phyloP scores from a whole-genome alignment of 2,888 invertebrate genomes.

The Pecten maximus region DNA sequence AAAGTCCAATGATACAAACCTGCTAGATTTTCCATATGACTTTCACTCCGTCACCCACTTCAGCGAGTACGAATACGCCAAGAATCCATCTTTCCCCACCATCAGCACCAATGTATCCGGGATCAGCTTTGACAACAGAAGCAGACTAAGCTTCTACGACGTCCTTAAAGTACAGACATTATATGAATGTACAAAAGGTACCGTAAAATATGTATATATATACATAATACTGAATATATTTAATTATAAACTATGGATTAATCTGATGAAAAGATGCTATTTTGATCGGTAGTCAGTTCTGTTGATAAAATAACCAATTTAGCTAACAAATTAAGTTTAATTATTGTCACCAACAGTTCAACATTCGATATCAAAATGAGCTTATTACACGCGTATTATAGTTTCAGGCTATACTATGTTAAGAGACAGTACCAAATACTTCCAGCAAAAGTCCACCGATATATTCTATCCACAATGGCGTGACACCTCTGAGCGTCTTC shows the following conservation, averaged over 20 bases:
- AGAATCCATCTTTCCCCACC: background rate
- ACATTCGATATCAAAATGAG: no score
- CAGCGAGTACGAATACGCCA: constrained; percentile 16
- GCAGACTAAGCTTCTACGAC: constrained; percentile 10
- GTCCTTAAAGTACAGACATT: constrained; percentile 20
- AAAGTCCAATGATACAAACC: background rate
- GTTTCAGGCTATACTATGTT: background rate
- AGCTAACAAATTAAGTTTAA: no score
- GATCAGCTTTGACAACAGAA: background rate
- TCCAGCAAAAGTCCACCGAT: background rate
- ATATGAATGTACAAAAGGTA: constrained; percentile 35
- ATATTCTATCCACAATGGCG: background rate
- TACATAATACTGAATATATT: no score
- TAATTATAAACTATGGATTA: no score
- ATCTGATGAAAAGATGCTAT: no score
- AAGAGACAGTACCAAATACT: background rate
- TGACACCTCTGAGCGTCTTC: background rate
- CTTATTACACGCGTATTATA: no score
- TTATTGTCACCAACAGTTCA: no score
- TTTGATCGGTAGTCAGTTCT: no score
- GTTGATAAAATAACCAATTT: no score
- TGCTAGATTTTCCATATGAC: constrained; percentile 11
- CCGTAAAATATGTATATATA: no score
- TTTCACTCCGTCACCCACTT: constrained; percentile 41
- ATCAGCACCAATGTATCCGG: background rate